Evolutionary conservation across 2,797 vertebrate species (phyloP).

Genomic region (Gymnothorax reevesii): DNA sequence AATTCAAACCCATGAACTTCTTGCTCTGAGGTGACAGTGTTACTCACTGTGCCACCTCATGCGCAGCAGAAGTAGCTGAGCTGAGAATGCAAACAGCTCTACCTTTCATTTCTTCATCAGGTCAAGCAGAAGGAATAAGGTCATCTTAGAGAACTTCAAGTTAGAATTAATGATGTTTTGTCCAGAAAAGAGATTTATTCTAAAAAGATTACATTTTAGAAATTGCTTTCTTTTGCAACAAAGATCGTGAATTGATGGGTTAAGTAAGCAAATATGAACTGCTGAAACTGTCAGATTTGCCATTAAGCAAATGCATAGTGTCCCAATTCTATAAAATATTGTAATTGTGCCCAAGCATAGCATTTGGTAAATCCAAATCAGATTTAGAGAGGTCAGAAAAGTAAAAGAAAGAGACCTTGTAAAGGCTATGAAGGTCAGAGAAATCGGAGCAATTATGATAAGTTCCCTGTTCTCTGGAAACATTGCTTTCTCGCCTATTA

Average conservation of each 20-base stretch:
- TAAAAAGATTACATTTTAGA: background rate
- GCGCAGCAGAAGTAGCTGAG: background rate
- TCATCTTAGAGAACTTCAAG: background rate
- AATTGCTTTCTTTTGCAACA: background rate
- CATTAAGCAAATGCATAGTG: background rate
- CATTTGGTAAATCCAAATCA: slow-evolving; percentile 3
- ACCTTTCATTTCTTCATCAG: background rate
- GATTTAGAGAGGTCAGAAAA: slow-evolving; percentile 5
- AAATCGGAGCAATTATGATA: slow-evolving; percentile 47
- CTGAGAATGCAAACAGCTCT: background rate
- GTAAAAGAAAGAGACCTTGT: background rate
- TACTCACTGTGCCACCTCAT: too few relatives aligned
- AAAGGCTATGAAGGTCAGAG: slow-evolving; percentile 47
- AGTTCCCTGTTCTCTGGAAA: slow-evolving; percentile 42
- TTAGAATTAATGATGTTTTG: background rate
- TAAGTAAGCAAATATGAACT: background rate
- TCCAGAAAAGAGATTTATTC: background rate
- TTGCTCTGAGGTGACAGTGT: too few relatives aligned
- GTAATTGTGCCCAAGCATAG: slow-evolving; percentile 11
- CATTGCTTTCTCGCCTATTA: slow-evolving; percentile 49
- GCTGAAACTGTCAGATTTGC: background rate
- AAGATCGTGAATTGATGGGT: background rate
- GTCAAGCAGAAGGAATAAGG: slow-evolving; percentile 8
- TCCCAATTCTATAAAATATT: slow-evolving; percentile 3
- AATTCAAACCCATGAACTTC: too few relatives aligned